Base-by-base conservation (phyloP, 35 echinoderm and acorn worm species). In the Acanthaster planci region DNA sequence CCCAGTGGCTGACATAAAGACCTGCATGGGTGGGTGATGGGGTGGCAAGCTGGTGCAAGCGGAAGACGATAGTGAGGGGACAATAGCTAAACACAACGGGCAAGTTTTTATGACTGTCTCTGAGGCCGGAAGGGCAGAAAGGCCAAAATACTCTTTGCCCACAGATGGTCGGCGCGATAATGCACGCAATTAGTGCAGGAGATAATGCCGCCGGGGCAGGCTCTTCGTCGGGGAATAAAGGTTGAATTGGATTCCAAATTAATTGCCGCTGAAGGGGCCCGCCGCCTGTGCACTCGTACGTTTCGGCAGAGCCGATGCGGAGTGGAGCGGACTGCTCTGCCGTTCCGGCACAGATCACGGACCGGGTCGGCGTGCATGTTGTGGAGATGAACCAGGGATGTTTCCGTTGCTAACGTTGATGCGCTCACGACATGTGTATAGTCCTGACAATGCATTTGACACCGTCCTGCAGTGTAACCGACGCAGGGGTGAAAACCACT, bases 51-150 rank as follows among this genome's bases (percentile, higher is more conserved):
- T 47, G 42, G 4, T 47, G 64, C 19, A 72, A 29, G 64, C 21
- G 30, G 29, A 9, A 72, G 42, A 12, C 42, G 7, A 72, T n/a
- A n/a, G n/a, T n/a, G n/a, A 10, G 7, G 64, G 64, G 64, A 72
- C 64, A 72, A 72, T 72, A 72, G 64, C 64, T 21, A 14, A 19
- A 34, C n/a, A 72, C 64, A 72, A 72, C 64, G 64, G 64, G 60
- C 23, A 18, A 68, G 34, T 19, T 68, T 59, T 34, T 31, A 68
- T 34, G 34, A 68, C 60, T 72, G 26, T 31, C 64, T 8, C 64
- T 29, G 26, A 12, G 23, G 64, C 64, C 64, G 23, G 64, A 72
- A 72, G 64, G 64, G 64, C 30, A 72, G 30, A 72, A 47, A 72
- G 30, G 30, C 19, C 64, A 19, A 72, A 14, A 29, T 34, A 72